Conservation (phyloP, 2,113 vertebrate species). For the Pedionomus torquatus region DNA sequence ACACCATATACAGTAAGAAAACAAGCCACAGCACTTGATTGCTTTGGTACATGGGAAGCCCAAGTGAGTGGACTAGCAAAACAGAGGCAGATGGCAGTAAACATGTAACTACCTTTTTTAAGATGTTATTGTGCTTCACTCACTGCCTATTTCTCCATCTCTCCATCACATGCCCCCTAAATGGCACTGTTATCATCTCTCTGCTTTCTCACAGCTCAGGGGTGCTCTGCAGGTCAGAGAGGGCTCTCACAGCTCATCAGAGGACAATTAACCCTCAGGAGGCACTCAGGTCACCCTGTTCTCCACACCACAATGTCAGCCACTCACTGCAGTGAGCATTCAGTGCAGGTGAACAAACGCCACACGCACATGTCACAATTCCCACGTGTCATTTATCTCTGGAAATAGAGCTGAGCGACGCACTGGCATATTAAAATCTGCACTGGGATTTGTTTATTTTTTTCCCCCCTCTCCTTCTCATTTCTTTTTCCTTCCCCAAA, state of each 20-base stretch:
- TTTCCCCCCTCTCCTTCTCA: accelerated
- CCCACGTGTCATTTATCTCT: background rate
- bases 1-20: background rate
- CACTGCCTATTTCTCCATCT: background rate
- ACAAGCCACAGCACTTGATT: background rate
- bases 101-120: background rate
- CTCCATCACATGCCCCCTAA: background rate
- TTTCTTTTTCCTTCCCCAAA: background rate
- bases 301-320: background rate
- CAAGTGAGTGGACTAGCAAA: background rate
- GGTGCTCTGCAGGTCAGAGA: background rate
- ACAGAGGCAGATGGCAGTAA: background rate
- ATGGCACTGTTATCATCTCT: background rate
- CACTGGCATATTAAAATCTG: accelerated
- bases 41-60: background rate
- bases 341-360: background rate
- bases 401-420: accelerated
- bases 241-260: background rate
- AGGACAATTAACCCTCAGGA: accelerated
- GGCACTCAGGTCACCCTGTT: accelerated
- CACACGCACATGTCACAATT: accelerated
- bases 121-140: background rate
- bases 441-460: background rate
- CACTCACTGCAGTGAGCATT: accelerated
- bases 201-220: background rate